Conservation (phyloP, 1,140 invertebrate species). For the Drosophila lacertosa region DNA sequence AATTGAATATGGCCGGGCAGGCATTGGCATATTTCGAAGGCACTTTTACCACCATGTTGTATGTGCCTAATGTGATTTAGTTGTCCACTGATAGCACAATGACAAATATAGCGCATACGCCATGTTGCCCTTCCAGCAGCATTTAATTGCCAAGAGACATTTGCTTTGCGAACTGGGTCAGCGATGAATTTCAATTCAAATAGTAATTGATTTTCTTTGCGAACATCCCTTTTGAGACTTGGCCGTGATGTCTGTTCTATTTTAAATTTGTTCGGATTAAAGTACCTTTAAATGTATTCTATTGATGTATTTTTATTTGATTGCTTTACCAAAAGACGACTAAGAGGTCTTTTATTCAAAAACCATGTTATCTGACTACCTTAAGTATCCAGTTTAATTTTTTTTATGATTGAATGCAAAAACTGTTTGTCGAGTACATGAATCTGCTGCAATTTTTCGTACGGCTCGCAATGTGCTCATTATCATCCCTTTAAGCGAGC, state of each 20-base stretch:
- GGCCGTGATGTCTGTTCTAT: too few relatives aligned
- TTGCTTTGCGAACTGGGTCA: neutral
- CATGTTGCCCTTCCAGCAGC: conserved; percentile 1
- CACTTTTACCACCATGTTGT: conserved; percentile 31
- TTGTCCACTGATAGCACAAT: conserved; percentile 32
- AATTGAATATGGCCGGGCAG: conserved; percentile 44
- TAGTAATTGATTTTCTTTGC: neutral
- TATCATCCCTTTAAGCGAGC: too few relatives aligned
- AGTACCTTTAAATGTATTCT: neutral
- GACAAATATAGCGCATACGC: conserved; percentile 38
- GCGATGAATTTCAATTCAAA: conserved; percentile 5
- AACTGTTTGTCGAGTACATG: too few relatives aligned
- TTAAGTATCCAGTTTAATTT: too few relatives aligned
- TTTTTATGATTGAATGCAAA: too few relatives aligned
- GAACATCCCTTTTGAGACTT: too few relatives aligned
- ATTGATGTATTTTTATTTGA: too few relatives aligned
- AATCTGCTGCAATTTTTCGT: too few relatives aligned
- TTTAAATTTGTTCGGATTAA: neutral
- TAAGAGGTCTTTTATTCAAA: too few relatives aligned
- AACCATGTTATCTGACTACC: too few relatives aligned
- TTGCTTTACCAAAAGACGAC: too few relatives aligned
- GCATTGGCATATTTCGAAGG: conserved; percentile 26
- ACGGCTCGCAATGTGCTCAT: too few relatives aligned
- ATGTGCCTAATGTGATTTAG: conserved; percentile 56
- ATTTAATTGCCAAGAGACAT: conserved; percentile 19